Evolutionary conservation across 2,888 invertebrate genomes (phyloP), one percentile per base, ranked within the genome.

Genomic region (Andricus quercusramuli): DNA sequence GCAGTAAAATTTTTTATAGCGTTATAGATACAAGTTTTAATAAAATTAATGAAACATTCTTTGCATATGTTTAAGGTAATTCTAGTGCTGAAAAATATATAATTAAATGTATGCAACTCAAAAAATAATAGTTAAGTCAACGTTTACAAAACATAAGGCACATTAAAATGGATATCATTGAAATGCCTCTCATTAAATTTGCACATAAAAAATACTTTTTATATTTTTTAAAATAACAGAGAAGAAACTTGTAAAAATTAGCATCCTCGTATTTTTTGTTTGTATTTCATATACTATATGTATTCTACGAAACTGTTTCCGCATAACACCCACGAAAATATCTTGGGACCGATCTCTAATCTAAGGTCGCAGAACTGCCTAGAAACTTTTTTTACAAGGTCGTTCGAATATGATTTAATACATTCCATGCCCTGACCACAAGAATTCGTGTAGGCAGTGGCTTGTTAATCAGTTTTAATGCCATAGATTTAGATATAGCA

Each of bases 401-500:
- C 47, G 51, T 32, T 32, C 13, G 56, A 51, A 29, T 56, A 56
- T 51, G 56, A 13, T 74, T 74, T 56, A 32, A 29, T 70, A 29
- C 17, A 29, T 51, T 74, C 32, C 20, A 29, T 74, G 29, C 56
- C 32, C 56, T 32, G 56, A 56, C 74, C n/a, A n/a, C 74, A 74
- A 20, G 74, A 74, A 74, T 74, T 74, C 56, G 74, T 32, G 74
- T 74, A 74, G 74, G 74, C 32, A 29, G 29, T 32, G 37, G n/a
- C 32, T 56, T 56, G 74, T 74, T 74, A 74, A 74, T 74, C 70
- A 29, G 25, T 62, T 25, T 56, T 56, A 56, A 56, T 56, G n/a
- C n/a, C 15, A 15, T 47, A 15, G 44, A 15, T 47, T 15, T 15
- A 47, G 15, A 47, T 47, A 47, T 47, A 44, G 15, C 15, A 3